A percentile compares a stretch with the other conserved stretches of the same genome.
Evolutionary conservation across 2,797 vertebrate genomes (phyloP).

Genomic region (Florisuga fusca): DNA sequence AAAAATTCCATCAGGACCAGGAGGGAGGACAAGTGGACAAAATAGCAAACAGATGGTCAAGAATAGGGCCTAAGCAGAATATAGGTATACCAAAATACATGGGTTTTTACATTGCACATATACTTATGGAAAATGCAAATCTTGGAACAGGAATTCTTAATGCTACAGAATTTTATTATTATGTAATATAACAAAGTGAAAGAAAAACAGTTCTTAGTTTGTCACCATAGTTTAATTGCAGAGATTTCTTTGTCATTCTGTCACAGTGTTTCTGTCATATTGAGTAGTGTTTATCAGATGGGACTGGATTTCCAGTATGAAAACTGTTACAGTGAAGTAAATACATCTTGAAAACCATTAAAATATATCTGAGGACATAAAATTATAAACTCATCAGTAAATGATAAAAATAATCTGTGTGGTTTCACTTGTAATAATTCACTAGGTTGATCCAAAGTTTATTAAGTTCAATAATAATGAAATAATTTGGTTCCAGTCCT

Average conservation of each 20-base stretch:
- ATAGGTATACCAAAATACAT: neutral
- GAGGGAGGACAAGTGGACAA: neutral
- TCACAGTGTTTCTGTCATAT: neutral
- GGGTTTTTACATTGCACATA: neutral
- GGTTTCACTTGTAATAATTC: neutral
- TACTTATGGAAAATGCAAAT: neutral
- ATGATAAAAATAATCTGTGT: neutral
- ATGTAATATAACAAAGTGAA: neutral
- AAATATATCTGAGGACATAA: neutral
- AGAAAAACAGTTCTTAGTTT: neutral
- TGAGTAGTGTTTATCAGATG: neutral
- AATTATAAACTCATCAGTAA: neutral
- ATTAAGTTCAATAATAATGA: neutral
- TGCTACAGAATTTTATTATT: neutral
- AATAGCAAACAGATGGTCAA: neutral
- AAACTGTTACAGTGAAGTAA: neutral
- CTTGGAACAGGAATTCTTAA: neutral
- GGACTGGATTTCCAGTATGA: neutral
- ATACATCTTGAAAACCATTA: neutral
- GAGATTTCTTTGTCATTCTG: neutral
- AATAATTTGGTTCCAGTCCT: neutral
- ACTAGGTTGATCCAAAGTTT: neutral
- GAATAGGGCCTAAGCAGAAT: neutral
- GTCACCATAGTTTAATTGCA: neutral
- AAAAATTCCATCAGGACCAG: neutral